Evolutionary conservation across 2,797 vertebrate species (phyloP).

Genomic region (Agapornis canus): DNA sequence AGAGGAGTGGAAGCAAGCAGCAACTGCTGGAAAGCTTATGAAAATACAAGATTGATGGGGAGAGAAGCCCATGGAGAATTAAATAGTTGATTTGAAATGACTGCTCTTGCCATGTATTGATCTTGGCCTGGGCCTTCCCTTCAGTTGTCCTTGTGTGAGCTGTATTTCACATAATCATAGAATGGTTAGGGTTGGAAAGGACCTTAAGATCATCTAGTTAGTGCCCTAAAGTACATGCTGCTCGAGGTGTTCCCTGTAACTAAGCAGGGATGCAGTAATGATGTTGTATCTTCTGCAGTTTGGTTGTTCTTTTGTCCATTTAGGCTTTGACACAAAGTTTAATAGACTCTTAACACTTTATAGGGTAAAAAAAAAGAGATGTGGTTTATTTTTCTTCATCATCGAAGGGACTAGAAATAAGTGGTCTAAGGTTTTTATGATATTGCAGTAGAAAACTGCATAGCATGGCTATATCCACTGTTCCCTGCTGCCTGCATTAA

Average conservation of each 20-base stretch:
- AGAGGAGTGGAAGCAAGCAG: background rate
- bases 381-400: background rate
- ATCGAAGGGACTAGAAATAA: background rate
- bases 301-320: background rate
- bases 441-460: background rate
- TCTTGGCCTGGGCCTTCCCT: background rate
- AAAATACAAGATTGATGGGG: fast-evolving
- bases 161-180: background rate
- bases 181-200: background rate
- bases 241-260: background rate
- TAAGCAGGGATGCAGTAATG: background rate
- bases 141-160: background rate
- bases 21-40: background rate
- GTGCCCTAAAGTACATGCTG: background rate
- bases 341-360: background rate
- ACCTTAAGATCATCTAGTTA: background rate
- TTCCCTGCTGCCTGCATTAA: background rate
- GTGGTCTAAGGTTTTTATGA: background rate
- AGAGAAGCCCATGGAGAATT: background rate
- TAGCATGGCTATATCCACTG: background rate
- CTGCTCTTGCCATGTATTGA: background rate
- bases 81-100: background rate
- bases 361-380: background rate
- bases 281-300: background rate
- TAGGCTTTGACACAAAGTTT: background rate